phyloP scores from a whole-genome alignment of 1,140 invertebrate species.

The Teleogryllus occipitalis region DNA sequence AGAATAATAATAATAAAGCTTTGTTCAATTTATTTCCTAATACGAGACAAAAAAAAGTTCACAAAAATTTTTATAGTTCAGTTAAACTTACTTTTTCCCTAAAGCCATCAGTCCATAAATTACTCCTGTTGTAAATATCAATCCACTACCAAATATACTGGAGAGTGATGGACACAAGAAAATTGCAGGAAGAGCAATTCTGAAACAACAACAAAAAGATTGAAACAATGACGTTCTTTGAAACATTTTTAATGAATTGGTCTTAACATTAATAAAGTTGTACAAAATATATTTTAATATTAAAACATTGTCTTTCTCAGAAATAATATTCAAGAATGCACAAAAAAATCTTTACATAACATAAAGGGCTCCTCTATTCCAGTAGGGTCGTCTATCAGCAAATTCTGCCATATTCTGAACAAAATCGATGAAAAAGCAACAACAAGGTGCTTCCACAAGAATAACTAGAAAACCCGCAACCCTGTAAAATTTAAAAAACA shows the following conservation, averaged over 20 bases:
- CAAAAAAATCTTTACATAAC: conserved; percentile 54
- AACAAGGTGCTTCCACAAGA: conserved; percentile 86
- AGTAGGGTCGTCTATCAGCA: conserved; percentile 75
- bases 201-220: conserved; percentile 39
- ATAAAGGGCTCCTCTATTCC: conserved; percentile 83
- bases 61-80: no score
- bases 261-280: no score
- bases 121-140: conserved; percentile 80
- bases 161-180: conserved; percentile 65
- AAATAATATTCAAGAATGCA: background rate
- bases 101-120: conserved; percentile 91
- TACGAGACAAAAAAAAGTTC: no score
- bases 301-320: conserved; percentile 2
- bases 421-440: conserved; percentile 89
- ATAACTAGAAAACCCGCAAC: conserved; percentile 76
- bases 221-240: background rate
- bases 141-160: conserved; percentile 75
- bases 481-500: conserved; percentile 35
- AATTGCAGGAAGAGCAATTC: conserved; percentile 66
- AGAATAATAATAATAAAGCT: no score
- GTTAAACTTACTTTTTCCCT: conserved; percentile 72
- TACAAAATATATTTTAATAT: background rate
- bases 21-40: no score
- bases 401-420: conserved; percentile 73
- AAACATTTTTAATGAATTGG: no score